Evolutionary conservation across 2,797 vertebrate genomes (phyloP).

Genomic region (Cheirogaleus major): DNA sequence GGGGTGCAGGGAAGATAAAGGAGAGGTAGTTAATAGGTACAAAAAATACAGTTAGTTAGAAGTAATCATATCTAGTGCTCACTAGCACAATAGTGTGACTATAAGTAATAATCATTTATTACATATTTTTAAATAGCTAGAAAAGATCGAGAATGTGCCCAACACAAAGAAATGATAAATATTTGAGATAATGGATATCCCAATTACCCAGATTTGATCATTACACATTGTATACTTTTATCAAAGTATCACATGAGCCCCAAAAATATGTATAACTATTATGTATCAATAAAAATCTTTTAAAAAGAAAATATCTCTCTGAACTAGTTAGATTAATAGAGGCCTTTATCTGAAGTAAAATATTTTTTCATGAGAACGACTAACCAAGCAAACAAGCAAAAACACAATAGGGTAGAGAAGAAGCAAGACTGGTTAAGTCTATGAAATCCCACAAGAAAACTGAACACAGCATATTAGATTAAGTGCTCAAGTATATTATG

Average conservation of each 20-base stretch:
- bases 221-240: background rate
- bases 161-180: background rate
- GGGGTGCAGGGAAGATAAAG: background rate
- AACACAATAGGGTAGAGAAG: background rate
- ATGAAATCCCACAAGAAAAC: background rate
- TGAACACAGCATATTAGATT: background rate
- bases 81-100: background rate
- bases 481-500: slow-evolving; percentile 28
- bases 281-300: background rate
- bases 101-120: background rate
- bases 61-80: background rate
- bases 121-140: background rate
- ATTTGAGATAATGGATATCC: background rate
- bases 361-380: background rate
- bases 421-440: background rate
- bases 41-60: background rate
- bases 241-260: background rate
- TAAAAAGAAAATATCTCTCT: background rate
- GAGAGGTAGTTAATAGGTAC: background rate
- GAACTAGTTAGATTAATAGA: background rate
- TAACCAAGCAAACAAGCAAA: background rate
- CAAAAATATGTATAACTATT: background rate
- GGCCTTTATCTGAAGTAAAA: background rate
- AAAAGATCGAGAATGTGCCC: background rate
- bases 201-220: background rate